Evolutionary conservation across 2,797 vertebrate genomes (phyloP), one percentile per base, ranked within the genome.

Genomic region (Hypotaenidia philippensis): DNA sequence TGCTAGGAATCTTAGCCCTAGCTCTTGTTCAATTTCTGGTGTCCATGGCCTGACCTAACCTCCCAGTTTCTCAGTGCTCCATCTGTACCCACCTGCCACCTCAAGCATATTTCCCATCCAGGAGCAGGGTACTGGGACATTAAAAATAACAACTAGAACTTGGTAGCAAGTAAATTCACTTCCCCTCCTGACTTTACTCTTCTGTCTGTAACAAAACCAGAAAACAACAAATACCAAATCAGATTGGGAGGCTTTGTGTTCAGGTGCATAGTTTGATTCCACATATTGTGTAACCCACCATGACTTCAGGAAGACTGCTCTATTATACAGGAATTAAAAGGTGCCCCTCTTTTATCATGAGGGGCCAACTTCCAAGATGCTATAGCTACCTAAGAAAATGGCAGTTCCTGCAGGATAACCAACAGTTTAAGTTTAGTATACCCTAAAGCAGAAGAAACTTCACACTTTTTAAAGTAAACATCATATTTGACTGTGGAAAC

Each of bases 131-230:
- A 60, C 71, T 74, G 84, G 89, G 91, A 89, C 79, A 34, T 87
- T 74, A 81, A 94, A 95, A 94, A 91, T 69, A 95, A 85, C 78
- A 92, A 34, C 80, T 68, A 44, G 49, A 82, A 74, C 12, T 56
- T 12, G 18, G 66, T 63, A 87, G 71, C 68, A 65, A 87, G 81
- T 70, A 72, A 80, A 55, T 84, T 75, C 70, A 74, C 49, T 83
- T 92, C 80, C 83, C 52, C 53, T 87, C 34, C 34, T 52, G 56
- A 75, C 31, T 84, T 56, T 38, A 32, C 29, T 53, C 18, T 36
- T 71, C 81, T 77, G 22, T 47, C 86, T 68, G 71, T 34, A 90
- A 47, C 32, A 84, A 64, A 89, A 40, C 1, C 21, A 52, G 12
- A 60, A 81, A 78, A 81, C 64, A 87, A 78, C 36, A 70, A 81